Base-by-base conservation (phyloP, 1,140 invertebrate species). In the Drosophila punjabiensis region DNA sequence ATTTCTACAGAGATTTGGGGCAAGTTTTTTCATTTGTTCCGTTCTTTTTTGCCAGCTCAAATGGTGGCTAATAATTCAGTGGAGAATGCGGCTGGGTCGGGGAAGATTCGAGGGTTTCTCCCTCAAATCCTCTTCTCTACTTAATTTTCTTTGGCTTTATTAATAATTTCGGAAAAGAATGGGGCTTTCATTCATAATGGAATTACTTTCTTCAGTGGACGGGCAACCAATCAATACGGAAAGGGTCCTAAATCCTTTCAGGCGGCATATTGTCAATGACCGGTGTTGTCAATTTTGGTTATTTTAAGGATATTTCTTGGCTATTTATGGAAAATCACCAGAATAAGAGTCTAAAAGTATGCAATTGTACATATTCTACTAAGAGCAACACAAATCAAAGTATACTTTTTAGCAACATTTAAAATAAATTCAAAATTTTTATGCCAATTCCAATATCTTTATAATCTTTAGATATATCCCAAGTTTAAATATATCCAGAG, bases 1-100 rank as follows among this genome's bases (percentile, higher is more conserved):
- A 90, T 90, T 90, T 90, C 82, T 90, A 90, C 86, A 90, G 86
- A 90, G 86, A 90, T 90, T 90, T 90, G 56, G 48, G 47, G 62
- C 65, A 71, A 78, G 70, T 82, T 85, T 78, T 78, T 82, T 82
- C 68, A 61, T 48, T 63, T 67, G 41, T 39, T 66, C 18, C 14
- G 16, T 52, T 13, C 37, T 53, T 48, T 67, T 65, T 43, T n/a
- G 39, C 39, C 33, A 58, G 14, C 20, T 55, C 32, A 53, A 24
- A 53, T 64, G 28, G 24, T 45, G 37, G 64, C 68, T 56, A 71
- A 71, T 71, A 71, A 71, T 68, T 70, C 63, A 45, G 35, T 5
- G 13, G 39, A 45, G 50, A 47, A 33, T 20, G 63, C 10, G 62
- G 48, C 16, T 6, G 20, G 60, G 14, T n/a, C 6, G 28, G 39